These are phyloP conservation scores for Venusia cambrica DNA, from an alignment of 2,888 invertebrate genomes.

Conservation along the genomic window DNA sequence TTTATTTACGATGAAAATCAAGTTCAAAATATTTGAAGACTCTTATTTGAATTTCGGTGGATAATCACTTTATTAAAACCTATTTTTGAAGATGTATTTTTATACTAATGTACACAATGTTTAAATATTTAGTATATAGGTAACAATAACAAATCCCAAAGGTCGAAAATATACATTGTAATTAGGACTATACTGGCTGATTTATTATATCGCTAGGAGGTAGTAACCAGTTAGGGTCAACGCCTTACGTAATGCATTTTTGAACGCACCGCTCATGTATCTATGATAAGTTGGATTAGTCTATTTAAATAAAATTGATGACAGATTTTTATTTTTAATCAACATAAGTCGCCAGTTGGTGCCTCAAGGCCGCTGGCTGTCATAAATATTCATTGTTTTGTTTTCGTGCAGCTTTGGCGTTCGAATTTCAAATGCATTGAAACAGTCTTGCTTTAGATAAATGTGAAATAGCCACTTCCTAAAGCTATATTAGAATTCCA, in stretches of 20 bases:
- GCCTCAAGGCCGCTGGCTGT: constrained; percentile 19
- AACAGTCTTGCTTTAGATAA: no score
- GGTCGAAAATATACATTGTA: constrained; percentile 43
- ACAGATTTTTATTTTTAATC: constrained; percentile 24
- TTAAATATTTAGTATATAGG: no score
- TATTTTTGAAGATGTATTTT: no score
- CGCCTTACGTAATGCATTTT: constrained; percentile 41
- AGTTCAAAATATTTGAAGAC: no score
- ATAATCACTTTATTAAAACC: no score
- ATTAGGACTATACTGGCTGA: constrained; percentile 57
- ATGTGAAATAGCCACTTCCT: no score
- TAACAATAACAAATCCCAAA: no score
- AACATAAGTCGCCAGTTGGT: constrained; percentile 19
- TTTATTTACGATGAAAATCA: no score
- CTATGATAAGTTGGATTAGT: constrained; percentile 26
- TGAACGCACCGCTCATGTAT: constrained; percentile 30
- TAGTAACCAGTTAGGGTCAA: constrained; percentile 38
- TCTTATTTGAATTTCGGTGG: no score
- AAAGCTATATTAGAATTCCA: no score
- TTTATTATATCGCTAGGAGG: constrained; percentile 48
- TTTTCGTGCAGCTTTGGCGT: constrained; percentile 11
- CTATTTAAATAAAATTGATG: constrained; percentile 30
- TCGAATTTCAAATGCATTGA: constrained; percentile 21
- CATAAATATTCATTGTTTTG: constrained; percentile 21
- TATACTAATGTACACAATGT: no score